Conservation (phyloP, 2,888 invertebrate species). For the Eudasyphora cyanicolor region DNA sequence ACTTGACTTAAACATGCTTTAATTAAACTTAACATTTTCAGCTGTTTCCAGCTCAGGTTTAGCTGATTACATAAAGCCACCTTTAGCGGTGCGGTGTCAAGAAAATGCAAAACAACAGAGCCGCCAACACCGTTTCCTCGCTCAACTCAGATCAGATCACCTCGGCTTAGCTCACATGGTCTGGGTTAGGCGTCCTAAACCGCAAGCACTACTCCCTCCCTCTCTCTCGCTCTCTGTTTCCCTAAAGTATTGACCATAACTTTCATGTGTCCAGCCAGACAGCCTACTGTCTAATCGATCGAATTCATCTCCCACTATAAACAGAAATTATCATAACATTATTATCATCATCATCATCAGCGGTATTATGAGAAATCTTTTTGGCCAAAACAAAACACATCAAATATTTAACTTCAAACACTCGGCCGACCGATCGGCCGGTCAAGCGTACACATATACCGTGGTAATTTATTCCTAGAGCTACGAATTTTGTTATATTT, state of each 20-base stretch:
- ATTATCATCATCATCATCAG: background rate
- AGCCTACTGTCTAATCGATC: background rate
- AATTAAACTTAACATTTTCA: constrained; percentile 54
- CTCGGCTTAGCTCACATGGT: background rate
- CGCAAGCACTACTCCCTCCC: background rate
- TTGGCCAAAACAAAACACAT: background rate
- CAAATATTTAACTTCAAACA: background rate
- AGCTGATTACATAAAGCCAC: constrained; percentile 42
- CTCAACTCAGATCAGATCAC: no score
- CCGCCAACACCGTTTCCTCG: background rate
- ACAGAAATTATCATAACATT: constrained; percentile 15
- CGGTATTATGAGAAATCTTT: background rate
- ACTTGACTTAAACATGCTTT: constrained; percentile 59
- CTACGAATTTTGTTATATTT: background rate
- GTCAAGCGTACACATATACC: no score
- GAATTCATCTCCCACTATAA: background rate
- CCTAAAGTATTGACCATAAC: background rate
- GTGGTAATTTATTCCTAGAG: constrained; percentile 2
- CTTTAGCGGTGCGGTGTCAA: background rate
- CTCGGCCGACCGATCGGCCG: background rate
- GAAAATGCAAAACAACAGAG: background rate
- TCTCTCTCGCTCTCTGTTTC: background rate
- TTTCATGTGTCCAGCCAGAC: background rate
- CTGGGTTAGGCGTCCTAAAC: constrained; percentile 10
- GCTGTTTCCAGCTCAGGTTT: background rate